Percentiles rank a stretch among this genome's conserved stretches.
Evolutionary conservation across 2,888 invertebrate genomes (phyloP).

Genomic region (Amiota mariae): DNA sequence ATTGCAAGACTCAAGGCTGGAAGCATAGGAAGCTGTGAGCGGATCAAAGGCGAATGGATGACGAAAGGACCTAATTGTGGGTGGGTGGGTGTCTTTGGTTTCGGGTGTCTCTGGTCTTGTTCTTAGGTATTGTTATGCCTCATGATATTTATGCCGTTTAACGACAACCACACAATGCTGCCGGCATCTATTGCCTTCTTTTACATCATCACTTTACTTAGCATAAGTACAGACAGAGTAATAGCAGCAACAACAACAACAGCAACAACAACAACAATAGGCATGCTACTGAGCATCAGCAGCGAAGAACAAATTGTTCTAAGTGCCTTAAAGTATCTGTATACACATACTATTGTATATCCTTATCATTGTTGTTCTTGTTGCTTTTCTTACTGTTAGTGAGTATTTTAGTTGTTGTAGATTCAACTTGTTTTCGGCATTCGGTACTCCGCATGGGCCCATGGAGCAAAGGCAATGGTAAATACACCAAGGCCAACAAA

Average conservation of each 20-base stretch:
- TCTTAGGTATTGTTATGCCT: constrained; percentile 31
- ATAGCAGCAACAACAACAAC: constrained; percentile 51
- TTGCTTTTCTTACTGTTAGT: neutral
- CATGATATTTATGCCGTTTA: constrained; percentile 54
- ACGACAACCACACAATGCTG: constrained; percentile 30
- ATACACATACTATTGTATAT: neutral
- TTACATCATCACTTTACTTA: constrained; percentile 67
- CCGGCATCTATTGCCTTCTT: constrained; percentile 8
- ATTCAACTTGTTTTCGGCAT: constrained; percentile 47
- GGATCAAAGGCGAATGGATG: constrained; percentile 14
- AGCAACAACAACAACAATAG: constrained; percentile 42
- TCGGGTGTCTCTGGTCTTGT: too few relatives aligned
- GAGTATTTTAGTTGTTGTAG: neutral
- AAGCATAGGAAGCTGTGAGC: constrained; percentile 6
- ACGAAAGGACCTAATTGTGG: constrained; percentile 42
- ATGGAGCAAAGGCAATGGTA: constrained; percentile 26
- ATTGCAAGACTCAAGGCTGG: constrained; percentile 7
- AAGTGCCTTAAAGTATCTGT: constrained; percentile 20
- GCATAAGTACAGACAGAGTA: constrained; percentile 54
- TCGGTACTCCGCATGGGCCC: constrained; percentile 58
- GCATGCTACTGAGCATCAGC: neutral
- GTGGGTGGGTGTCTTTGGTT: constrained; percentile 42
- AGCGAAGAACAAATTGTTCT: constrained; percentile 51
- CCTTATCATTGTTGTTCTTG: neutral
- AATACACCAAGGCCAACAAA: neutral